Percentiles rank a stretch among this genome's conserved stretches.
Evolutionary conservation across 2,888 invertebrate species (phyloP).

Genomic region (Saturnia japonica): DNA sequence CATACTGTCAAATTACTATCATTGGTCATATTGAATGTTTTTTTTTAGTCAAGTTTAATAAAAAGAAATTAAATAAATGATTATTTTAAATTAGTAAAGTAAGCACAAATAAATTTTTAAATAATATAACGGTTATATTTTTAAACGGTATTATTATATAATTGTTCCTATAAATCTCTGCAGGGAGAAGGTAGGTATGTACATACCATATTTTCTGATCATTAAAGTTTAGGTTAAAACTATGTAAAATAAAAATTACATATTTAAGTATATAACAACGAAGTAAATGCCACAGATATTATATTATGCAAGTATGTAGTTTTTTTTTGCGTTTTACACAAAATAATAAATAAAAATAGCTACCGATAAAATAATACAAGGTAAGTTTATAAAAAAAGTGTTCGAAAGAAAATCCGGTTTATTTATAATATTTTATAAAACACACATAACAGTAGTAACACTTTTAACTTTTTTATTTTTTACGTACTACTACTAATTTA

Average conservation of each 20-base stretch:
- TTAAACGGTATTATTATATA: too few relatives aligned
- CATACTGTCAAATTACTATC: neutral
- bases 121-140: too few relatives aligned
- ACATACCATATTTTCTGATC: neutral
- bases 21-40: too few relatives aligned
- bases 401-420: neutral
- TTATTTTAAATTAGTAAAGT: neutral
- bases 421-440: too few relatives aligned
- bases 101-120: neutral
- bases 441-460: too few relatives aligned
- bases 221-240: neutral
- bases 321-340: neutral
- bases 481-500: too few relatives aligned
- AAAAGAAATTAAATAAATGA: neutral
- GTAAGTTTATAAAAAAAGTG: neutral
- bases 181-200: too few relatives aligned
- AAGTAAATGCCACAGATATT: neutral
- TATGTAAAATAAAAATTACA: neutral
- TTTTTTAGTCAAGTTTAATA: neutral
- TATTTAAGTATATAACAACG: neutral
- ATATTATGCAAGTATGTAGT: neutral
- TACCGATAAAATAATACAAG: neutral
- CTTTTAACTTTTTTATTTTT: too few relatives aligned
- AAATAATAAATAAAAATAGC: neutral
- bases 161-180: too few relatives aligned